A percentile compares a stretch with the other conserved stretches of the same genome.
Conservation (phyloP, 92 coral and sea anemone species). For the Diadumene lineata region DNA sequence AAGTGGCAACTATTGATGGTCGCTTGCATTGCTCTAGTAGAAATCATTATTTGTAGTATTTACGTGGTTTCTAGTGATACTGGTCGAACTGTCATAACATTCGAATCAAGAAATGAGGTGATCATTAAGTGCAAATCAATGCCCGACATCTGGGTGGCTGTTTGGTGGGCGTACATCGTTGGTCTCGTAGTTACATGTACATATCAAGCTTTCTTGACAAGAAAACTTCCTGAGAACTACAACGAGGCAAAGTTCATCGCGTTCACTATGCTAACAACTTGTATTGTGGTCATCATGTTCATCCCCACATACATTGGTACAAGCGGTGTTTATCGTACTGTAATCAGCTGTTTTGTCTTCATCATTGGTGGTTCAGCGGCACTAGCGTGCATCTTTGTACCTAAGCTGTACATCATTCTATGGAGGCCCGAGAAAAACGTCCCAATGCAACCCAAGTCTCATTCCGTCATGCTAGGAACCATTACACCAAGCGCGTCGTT, state of each 20-base stretch:
- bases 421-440: constrained; percentile 91
- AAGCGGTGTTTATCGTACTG: constrained; percentile 71
- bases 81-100: constrained; percentile 59
- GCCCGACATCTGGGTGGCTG: constrained; percentile 62
- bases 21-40: constrained; percentile 57
- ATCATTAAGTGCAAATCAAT: constrained; percentile 59
- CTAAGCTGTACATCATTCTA: constrained; percentile 81
- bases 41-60: constrained; percentile 53
- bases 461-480: constrained; percentile 59
- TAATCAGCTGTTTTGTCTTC: constrained; percentile 77
- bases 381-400: constrained; percentile 85
- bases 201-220: constrained; percentile 84
- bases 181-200: constrained; percentile 84
- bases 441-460: constrained; percentile 75
- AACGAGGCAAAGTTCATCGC: constrained; percentile 94
- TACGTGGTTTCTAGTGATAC: constrained; percentile 40
- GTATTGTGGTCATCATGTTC: constrained; percentile 78
- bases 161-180: constrained; percentile 84
- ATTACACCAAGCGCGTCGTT: constrained; percentile 69
- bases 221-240: constrained; percentile 93
- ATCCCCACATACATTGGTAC: constrained; percentile 86
- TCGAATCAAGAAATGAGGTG: constrained; percentile 65
- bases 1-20: constrained; percentile 80
- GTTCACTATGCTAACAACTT: constrained; percentile 82
- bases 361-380: constrained; percentile 72